Conservation (phyloP, 2,113 vertebrate species). For the Neogobius melanostomus region DNA sequence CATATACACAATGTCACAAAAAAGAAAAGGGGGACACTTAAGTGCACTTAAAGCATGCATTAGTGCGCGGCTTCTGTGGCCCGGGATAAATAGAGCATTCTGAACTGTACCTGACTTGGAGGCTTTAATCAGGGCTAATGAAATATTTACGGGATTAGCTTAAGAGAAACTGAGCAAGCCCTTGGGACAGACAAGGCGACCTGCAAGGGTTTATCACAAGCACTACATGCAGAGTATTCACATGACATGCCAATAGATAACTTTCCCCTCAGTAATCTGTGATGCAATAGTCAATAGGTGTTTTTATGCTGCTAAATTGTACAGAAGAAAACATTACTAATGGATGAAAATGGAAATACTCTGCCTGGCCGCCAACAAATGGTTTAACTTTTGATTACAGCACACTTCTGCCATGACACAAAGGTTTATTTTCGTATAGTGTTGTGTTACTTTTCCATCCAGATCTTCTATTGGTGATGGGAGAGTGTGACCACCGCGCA, state of each 20-base stretch:
- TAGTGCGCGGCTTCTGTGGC: background rate
- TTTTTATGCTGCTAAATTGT: background rate
- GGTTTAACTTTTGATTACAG: too few relatives aligned
- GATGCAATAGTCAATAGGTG: background rate
- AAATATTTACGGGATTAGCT: background rate
- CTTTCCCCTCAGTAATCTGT: background rate
- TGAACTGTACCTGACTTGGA: background rate
- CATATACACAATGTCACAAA: background rate
- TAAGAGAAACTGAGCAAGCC: background rate
- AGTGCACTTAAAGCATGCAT: slow-evolving; percentile 13
- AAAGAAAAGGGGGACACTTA: background rate
- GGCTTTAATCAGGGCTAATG: slow-evolving; percentile 5
- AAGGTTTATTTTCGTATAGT: too few relatives aligned
- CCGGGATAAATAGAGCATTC: background rate
- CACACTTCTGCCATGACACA: too few relatives aligned
- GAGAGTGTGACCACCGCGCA: too few relatives aligned
- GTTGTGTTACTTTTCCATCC: too few relatives aligned
- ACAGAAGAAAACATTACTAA: too few relatives aligned
- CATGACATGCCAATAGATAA: background rate
- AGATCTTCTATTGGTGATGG: too few relatives aligned
- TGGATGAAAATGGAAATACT: too few relatives aligned
- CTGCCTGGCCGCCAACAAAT: too few relatives aligned
- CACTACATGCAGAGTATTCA: background rate
- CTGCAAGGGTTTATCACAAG: background rate
- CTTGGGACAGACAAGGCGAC: background rate